Evolutionary conservation across 2,888 invertebrate genomes (phyloP), one percentile per base, ranked within the genome.

Genomic region (Leistus spinibarbis): DNA sequence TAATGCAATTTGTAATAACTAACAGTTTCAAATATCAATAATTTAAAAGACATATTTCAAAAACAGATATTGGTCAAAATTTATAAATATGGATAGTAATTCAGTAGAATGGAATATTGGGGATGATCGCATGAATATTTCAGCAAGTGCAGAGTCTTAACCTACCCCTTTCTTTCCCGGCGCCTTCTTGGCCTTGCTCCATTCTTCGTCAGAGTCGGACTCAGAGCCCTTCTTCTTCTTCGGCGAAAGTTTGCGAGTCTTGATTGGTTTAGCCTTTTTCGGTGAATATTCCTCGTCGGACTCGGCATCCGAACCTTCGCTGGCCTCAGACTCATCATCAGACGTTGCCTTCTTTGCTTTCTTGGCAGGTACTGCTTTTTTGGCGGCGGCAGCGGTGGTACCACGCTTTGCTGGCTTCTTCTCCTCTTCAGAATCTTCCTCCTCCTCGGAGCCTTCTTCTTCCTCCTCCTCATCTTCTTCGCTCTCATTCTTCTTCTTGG

Each of bases 181-280:
- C 54, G 82, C 81, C 79, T 88, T 88, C 81, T 90, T 90, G 79
- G 88, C 88, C 83, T 91, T 91, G 20, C 87, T 88, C 91, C 92
- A 90, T 79, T 92, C 91, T 79, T 90, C 91, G 81, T 92, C 92
- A 20, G 90, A 90, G 79, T 91, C 92, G 23, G 89, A 89, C 77
- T 91, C 91, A 2, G 91, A 90, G 0, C 90, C 90, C 86, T 89
- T 90, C 88, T 90, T 91, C 86, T 88, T 90, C 80, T 86, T 86
- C 72, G 86, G 84, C 78, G 83, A 85, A 13, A 87, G 86, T 79
- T 90, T 90, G 68, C 86, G 83, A 2, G 85, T 83, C 81, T 90
- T 90, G 75, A 87, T 86, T 54, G 88, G 86, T 67, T 86, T 86
- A 63, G 87, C 85, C 81, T 89, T 89, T 80, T 90, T 90, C 13